These are phyloP conservation scores for Scrobipalpa atriplicella DNA, from an alignment of 2,888 invertebrate species.

Conservation along the genomic window DNA sequence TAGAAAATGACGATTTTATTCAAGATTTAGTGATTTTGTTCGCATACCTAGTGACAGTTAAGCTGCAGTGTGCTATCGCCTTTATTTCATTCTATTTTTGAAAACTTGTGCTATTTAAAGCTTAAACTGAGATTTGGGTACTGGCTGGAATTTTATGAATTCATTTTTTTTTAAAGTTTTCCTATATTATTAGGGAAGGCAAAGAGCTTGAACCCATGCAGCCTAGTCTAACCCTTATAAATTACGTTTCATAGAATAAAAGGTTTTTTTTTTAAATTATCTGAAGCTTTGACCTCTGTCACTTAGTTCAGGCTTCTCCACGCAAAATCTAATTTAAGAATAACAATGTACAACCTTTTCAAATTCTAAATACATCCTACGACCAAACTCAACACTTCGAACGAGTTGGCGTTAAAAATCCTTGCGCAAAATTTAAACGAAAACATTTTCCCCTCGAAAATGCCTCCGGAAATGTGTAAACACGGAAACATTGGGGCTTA, in stretches of 20 bases:
- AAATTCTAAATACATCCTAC: background rate
- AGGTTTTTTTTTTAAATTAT: background rate
- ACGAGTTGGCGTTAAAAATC: background rate
- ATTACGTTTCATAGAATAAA: too few species aligned
- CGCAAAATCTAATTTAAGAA: too few species aligned
- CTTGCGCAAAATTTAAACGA: background rate
- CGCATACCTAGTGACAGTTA: too few species aligned
- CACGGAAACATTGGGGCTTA: slow-evolving; percentile 11
- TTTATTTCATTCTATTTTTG: background rate
- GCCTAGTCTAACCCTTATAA: too few species aligned
- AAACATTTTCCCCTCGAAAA: slow-evolving; percentile 9
- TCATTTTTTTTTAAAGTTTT: background rate
- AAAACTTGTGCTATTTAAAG: background rate
- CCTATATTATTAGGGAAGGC: too few species aligned
- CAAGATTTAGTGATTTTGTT: too few species aligned
- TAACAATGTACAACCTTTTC: background rate
- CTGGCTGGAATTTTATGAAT: background rate
- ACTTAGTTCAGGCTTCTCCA: too few species aligned
- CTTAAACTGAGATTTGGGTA: background rate
- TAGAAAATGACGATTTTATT: too few species aligned
- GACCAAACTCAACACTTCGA: background rate
- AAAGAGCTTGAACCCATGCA: too few species aligned
- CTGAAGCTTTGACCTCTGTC: too few species aligned
- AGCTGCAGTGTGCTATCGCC: slow-evolving; percentile 1
- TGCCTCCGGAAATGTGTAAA: slow-evolving; percentile 24